Evolutionary conservation across 2,797 vertebrate genomes (phyloP), one percentile per base, ranked within the genome.

Genomic region (Rhinella marina): DNA sequence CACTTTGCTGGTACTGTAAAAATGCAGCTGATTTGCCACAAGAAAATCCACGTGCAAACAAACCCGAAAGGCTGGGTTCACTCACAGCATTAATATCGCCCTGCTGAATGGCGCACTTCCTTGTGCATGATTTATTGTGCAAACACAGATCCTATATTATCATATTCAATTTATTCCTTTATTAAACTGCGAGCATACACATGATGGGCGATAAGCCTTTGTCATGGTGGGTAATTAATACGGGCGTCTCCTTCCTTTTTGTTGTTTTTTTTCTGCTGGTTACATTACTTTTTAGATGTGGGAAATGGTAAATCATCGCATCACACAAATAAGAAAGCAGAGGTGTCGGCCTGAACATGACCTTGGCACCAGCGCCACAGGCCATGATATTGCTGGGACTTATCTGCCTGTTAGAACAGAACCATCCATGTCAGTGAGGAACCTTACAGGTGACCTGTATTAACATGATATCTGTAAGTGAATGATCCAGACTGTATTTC

Each of bases 181-280:
- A 64, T 64, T 13, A 64, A 25, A 66, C 29, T 41, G 41, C 56
- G n/a, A 81, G 57, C 59, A 61, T 14, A 48, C 32, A 62, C 59
- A 54, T 19, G 62, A 64, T 82, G 59, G 41, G 59, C 12, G 61
- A 68, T 82, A 50, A 48, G 41, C 48, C 62, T 82, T 64, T 68
- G n/a, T 52, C 48, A 25, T 68, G 14, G 8, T 25, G 61, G 57
- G 21, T 82, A 62, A 82, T 82, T 82, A 82, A 64, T 52, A 25
- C 27, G 61, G 80, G 80, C 59, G 61, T 82, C 64, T 17, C 80
- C 61, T 59, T 61, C 13, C 41, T 14, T 23, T 25, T 16, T 78
- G 61, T 82, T 82, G 50, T 59, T 61, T 81, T 81, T 61, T 82
- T 68, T 64, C 48, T 82, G 13, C 32, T 50, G n/a, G 81, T 64